These are phyloP conservation scores for Pipistrellus pipistrellus DNA, from an alignment of 2,797 vertebrate species.

Conservation along the genomic window DNA sequence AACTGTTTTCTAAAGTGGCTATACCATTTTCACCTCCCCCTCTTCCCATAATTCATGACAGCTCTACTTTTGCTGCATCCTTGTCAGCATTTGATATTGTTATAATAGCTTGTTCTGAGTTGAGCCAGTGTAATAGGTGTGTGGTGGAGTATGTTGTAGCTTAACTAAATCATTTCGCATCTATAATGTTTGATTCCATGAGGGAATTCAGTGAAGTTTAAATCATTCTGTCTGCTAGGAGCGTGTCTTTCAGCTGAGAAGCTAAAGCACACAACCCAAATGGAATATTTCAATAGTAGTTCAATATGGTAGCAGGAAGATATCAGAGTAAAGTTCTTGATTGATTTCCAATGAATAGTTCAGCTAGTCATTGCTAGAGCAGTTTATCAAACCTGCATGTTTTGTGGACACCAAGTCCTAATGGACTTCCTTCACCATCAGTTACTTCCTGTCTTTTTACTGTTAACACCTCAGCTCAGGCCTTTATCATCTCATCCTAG, in stretches of 20 bases:
- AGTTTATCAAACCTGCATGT: neutral
- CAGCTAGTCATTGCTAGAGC: neutral
- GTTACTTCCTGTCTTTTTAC: neutral
- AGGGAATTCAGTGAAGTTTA: neutral
- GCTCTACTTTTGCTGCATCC: neutral
- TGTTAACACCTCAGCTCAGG: neutral
- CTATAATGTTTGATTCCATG: neutral
- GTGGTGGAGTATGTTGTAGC: neutral
- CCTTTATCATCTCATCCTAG: constrained; percentile 6
- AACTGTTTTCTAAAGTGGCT: neutral
- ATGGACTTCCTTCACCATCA: neutral
- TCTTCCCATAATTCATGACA: too few species aligned
- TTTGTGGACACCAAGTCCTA: neutral
- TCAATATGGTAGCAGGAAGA: neutral
- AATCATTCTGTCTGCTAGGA: neutral
- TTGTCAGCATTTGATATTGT: neutral
- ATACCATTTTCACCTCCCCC: neutral
- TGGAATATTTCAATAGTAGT: neutral
- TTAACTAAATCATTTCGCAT: constrained; percentile 43
- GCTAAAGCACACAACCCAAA: neutral
- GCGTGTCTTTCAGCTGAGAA: neutral
- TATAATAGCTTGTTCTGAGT: constrained; percentile 16
- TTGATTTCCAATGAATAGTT: neutral
- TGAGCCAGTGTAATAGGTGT: neutral
- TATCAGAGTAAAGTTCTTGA: neutral